These are phyloP conservation scores for Dasyprocta punctata DNA, from an alignment of 2,113 vertebrate species.

Conservation along the genomic window DNA sequence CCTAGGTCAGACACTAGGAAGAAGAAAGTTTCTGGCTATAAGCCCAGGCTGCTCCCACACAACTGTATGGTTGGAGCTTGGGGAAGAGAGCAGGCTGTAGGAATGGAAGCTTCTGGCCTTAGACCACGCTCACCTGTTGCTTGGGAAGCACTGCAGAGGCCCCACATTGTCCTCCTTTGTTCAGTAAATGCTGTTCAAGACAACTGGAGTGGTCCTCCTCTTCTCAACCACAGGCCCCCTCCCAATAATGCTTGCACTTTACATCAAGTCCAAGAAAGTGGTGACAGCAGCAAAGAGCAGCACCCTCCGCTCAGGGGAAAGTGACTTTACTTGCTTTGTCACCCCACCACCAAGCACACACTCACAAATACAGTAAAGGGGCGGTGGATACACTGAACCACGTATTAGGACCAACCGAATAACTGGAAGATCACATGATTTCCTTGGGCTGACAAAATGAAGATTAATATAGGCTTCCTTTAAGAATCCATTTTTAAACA, in stretches of 20 bases:
- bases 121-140: not conserved
- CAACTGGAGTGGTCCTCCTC: not conserved
- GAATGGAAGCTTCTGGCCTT: not conserved
- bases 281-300: not conserved
- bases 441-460: not conserved
- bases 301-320: not conserved
- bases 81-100: not conserved
- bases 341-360: not conserved
- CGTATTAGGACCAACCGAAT: not conserved
- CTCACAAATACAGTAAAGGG: not conserved
- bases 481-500: slow-evolving; percentile 36
- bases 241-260: not conserved
- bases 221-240: not conserved
- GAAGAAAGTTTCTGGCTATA: not conserved
- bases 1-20: not conserved
- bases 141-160: not conserved
- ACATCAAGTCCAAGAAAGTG: not conserved
- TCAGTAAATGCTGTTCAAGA: not conserved
- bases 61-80: not conserved
- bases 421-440: not conserved
- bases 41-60: not conserved
- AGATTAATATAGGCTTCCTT: not conserved
- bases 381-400: no score
- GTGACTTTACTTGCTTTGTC: not conserved
- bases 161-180: not conserved